These are phyloP conservation scores for Bovichtus diacanthus DNA, from an alignment of 2,797 vertebrate genomes.

Conservation along the genomic window DNA sequence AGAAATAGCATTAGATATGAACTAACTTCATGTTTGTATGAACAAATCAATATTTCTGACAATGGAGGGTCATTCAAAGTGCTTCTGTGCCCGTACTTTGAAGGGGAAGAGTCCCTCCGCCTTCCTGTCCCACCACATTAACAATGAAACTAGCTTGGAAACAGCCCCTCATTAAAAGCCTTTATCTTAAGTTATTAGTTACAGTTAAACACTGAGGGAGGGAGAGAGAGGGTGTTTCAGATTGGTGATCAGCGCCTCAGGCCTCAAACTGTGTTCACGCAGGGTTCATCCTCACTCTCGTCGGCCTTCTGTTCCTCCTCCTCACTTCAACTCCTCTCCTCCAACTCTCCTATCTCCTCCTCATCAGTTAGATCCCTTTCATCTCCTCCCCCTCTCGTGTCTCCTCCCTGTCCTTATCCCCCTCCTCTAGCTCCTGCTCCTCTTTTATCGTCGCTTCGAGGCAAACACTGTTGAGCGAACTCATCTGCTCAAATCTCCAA, in stretches of 20 bases:
- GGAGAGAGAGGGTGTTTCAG: constrained; percentile 32
- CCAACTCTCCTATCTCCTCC: constrained; percentile 5
- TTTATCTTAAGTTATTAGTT: constrained; percentile 64
- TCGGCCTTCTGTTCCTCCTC: neutral
- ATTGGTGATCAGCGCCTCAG: constrained; percentile 43
- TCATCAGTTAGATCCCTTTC: constrained; percentile 32
- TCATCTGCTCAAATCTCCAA: constrained; percentile 14
- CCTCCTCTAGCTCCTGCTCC: constrained; percentile 4
- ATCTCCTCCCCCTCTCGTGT: constrained; percentile 21
- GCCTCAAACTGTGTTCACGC: constrained; percentile 46
- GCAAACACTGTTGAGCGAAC: constrained; percentile 19
- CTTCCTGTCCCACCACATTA: constrained; percentile 34
- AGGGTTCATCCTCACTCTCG: constrained; percentile 36
- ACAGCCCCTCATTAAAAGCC: constrained; percentile 45
- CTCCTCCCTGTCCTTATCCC: constrained; percentile 9
- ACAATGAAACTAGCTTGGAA: constrained; percentile 45
- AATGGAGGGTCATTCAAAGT: constrained; percentile 35
- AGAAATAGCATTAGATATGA: neutral
- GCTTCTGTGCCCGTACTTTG: constrained; percentile 4
- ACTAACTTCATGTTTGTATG: constrained; percentile 23
- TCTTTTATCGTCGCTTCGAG: constrained; percentile 32
- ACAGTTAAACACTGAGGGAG: constrained; percentile 51
- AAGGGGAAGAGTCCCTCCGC: constrained; percentile 11
- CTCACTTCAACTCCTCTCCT: constrained; percentile 20
- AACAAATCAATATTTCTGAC: constrained; percentile 5